These are phyloP conservation scores for Podarcis cretensis DNA, from an alignment of 2,113 vertebrate species.

Conservation along the genomic window DNA sequence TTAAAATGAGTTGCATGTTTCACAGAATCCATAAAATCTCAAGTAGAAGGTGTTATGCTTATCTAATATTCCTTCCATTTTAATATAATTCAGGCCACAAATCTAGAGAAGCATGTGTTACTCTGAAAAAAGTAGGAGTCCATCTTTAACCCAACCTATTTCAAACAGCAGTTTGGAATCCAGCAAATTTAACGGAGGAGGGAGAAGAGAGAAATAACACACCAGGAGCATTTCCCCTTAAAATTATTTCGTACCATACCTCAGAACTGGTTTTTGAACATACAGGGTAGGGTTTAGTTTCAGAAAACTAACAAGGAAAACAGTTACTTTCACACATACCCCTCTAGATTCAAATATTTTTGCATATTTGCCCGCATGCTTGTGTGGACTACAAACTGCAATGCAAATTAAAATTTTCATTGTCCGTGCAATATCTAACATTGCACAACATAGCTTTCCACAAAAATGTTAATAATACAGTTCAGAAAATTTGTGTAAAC, in stretches of 20 bases:
- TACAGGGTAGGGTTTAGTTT: background rate
- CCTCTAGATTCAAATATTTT: background rate
- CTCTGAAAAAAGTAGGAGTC: background rate
- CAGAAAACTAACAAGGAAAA: background rate
- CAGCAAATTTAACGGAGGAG: background rate
- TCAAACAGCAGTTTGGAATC: background rate
- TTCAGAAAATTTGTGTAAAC: conserved; percentile 65
- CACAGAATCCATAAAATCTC: background rate
- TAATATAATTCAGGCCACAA: background rate
- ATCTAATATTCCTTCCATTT: background rate
- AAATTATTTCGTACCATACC: background rate
- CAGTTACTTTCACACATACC: background rate
- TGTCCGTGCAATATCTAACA: background rate
- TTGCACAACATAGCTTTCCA: background rate
- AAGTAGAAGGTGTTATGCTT: background rate
- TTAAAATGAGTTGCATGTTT: background rate
- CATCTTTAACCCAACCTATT: background rate
- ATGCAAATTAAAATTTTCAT: background rate
- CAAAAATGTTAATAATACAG: conserved; percentile 18
- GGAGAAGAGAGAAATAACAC: background rate
- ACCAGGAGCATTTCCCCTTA: background rate
- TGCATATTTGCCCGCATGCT: conserved; percentile 8
- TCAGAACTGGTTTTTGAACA: background rate
- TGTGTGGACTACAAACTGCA: conserved; percentile 5
- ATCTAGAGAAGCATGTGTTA: background rate